Evolutionary conservation across 2,888 invertebrate species (phyloP).

Genomic region (Lasioglossum leucozonium): DNA sequence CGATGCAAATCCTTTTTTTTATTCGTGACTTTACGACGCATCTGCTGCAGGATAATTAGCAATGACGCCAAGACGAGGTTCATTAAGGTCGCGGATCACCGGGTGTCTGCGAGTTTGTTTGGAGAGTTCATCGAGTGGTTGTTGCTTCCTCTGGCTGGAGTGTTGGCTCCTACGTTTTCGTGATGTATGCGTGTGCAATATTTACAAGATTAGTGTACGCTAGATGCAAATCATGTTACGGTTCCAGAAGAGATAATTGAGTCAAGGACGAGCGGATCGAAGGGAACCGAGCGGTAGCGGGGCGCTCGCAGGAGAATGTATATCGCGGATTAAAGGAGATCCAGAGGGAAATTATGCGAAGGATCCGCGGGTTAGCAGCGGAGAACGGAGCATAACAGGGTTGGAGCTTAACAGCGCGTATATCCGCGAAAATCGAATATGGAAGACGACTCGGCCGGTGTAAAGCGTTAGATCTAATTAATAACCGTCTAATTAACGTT

Average conservation of each 20-base stretch:
- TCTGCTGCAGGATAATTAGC: background rate
- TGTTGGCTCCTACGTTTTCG: background rate
- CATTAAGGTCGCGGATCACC: background rate
- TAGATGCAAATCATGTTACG: background rate
- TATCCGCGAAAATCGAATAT: constrained; percentile 60
- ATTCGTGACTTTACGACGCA: background rate
- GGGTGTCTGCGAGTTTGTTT: background rate
- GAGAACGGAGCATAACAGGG: constrained; percentile 35
- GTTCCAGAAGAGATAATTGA: background rate
- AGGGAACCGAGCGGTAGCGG: background rate
- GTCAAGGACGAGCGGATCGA: background rate
- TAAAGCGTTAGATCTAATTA: constrained; percentile 38
- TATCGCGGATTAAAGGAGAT: background rate
- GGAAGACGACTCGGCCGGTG: constrained; percentile 31
- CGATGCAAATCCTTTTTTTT: constrained; percentile 25
- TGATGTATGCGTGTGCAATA: background rate
- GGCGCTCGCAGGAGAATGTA: background rate
- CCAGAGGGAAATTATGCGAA: background rate
- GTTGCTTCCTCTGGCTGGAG: background rate
- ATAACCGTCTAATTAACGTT: constrained; percentile 38
- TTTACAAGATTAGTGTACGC: background rate
- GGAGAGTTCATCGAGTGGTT: background rate
- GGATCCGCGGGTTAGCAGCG: background rate
- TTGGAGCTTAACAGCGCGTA: constrained; percentile 61
- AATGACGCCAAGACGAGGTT: background rate